These are phyloP conservation scores for Platygyra sinensis DNA, from an alignment of 64 coral and sea anemone genomes.

Conservation along the genomic window DNA sequence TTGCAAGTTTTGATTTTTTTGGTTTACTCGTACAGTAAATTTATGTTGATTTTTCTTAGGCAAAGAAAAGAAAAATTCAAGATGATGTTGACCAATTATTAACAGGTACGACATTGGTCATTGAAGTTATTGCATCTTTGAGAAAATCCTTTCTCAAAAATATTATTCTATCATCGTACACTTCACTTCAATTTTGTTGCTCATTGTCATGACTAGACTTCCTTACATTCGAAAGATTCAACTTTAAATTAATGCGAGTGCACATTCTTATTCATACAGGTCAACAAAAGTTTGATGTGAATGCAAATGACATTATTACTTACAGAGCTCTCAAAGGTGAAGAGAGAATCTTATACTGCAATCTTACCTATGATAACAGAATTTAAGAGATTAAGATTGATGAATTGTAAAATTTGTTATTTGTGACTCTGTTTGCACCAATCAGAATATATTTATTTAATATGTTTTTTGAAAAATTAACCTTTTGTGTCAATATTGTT, in stretches of 20 bases:
- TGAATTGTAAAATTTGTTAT: too few species aligned
- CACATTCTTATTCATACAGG: background rate
- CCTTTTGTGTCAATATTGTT: background rate
- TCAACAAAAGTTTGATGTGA: slow-evolving; percentile 33
- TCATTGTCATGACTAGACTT: background rate
- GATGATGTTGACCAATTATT: slow-evolving; percentile 34
- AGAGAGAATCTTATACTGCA: background rate
- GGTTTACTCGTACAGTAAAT: background rate
- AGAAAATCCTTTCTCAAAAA: too few species aligned
- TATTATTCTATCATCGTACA: too few species aligned
- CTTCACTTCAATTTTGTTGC: too few species aligned
- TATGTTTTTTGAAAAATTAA: background rate
- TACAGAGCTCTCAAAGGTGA: slow-evolving; percentile 46
- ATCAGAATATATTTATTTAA: too few species aligned
- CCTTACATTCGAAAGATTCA: background rate
- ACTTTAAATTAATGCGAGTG: background rate
- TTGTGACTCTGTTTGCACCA: too few species aligned
- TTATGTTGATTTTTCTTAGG: background rate
- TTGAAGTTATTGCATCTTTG: background rate
- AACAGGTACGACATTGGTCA: background rate
- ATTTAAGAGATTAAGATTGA: background rate
- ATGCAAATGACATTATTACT: slow-evolving; percentile 16
- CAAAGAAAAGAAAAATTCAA: slow-evolving; percentile 35
- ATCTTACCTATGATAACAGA: background rate
- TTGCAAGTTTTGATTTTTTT: background rate